Conservation (phyloP, 2,113 vertebrate genomes). For the Tautogolabrus adspersus region DNA sequence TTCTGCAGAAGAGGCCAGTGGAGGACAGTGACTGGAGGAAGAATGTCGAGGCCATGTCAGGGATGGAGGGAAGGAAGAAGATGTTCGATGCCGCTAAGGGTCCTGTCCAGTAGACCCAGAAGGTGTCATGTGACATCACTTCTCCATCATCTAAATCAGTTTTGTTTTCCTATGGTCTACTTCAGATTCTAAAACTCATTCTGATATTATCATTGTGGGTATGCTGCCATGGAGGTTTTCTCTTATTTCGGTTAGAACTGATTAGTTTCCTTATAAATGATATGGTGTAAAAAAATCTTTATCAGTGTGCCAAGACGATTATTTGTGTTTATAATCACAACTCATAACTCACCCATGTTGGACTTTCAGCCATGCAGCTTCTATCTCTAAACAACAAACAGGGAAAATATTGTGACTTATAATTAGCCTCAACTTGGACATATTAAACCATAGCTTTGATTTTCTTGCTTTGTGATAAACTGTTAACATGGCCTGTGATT, state of each 20-base stretch:
- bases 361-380: background rate
- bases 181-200: background rate
- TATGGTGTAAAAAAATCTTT: no score
- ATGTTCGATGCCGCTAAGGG: slow-evolving; percentile 94
- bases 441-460: background rate
- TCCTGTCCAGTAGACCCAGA: slow-evolving; percentile 69
- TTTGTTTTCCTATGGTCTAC: background rate
- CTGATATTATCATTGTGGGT: background rate
- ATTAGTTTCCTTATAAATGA: background rate
- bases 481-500: background rate
- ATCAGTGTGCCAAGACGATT: no score
- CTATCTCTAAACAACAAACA: no score
- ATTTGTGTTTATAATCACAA: no score
- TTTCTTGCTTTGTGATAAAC: slow-evolving; percentile 6
- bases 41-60: slow-evolving; percentile 97
- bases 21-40: slow-evolving; percentile 97
- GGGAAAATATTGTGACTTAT: no score
- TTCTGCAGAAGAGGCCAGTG: slow-evolving; percentile 88
- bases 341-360: no score
- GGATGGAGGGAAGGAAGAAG: slow-evolving; percentile 97
- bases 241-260: background rate
- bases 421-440: no score
- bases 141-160: background rate
- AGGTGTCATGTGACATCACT: background rate
- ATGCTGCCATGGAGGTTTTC: slow-evolving; percentile 3